A percentile compares a stretch with the other conserved stretches of the same genome.
Evolutionary conservation across 2,797 vertebrate genomes (phyloP).

Genomic region (Myiothlypis coronata): DNA sequence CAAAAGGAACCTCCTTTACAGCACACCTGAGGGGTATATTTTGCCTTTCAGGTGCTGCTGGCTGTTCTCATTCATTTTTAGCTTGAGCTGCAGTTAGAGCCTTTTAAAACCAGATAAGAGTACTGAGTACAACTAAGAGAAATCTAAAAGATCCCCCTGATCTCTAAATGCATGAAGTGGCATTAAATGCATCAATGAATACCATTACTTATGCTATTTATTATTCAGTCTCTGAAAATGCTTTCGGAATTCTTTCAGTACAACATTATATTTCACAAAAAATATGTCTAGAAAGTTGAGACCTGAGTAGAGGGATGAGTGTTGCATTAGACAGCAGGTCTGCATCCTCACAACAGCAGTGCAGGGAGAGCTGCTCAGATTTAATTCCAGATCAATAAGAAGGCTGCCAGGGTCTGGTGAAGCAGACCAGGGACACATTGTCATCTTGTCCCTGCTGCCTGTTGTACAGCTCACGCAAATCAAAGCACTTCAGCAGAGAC

Average conservation of each 20-base stretch:
- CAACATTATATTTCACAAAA: not conserved
- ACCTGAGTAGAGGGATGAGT: not conserved
- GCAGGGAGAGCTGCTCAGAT: slow-evolving; percentile 31
- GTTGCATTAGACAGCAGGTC: slow-evolving; percentile 17
- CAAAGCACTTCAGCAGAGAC: slow-evolving; percentile 60
- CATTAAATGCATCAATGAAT: not conserved
- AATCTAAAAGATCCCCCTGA: not conserved
- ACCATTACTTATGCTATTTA: not conserved
- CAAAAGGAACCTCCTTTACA: not conserved
- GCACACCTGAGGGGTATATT: not conserved
- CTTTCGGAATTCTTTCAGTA: not conserved
- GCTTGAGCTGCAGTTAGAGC: not conserved
- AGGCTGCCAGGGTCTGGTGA: slow-evolving; percentile 34
- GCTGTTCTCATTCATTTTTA: not conserved
- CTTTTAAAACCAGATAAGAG: not conserved
- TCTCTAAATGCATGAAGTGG: not conserved
- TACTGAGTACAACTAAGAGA: not conserved
- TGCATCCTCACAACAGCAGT: not conserved
- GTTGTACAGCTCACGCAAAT: slow-evolving; percentile 62
- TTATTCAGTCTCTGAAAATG: not conserved
- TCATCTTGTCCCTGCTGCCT: slow-evolving; percentile 64
- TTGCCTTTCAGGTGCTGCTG: not conserved
- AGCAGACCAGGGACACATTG: slow-evolving; percentile 32
- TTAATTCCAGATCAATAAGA: slow-evolving; percentile 67
- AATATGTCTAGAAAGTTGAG: not conserved